These are phyloP conservation scores for Agelas oroides DNA, from an alignment of 37 sponge, comb jelly and placozoan species.

Conservation along the genomic window DNA sequence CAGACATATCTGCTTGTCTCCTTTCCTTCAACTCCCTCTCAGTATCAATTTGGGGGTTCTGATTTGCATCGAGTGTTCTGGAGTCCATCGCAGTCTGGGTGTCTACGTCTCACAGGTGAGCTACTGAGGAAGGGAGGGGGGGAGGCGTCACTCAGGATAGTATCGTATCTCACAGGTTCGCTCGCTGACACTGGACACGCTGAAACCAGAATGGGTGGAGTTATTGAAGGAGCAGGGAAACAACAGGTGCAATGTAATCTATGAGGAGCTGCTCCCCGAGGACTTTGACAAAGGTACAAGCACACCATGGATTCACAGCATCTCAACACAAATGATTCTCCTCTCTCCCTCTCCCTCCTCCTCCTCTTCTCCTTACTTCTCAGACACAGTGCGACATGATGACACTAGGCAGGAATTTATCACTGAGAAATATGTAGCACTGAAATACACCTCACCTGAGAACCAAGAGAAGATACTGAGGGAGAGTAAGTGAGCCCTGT, in stretches of 20 bases:
- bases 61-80: conserved; percentile 96
- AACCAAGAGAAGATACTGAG: conserved; percentile 52
- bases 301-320: too few species aligned
- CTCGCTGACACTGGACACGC: conserved; percentile 86
- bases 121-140: conserved; percentile 57
- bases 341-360: not conserved
- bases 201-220: conserved; percentile 65
- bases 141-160: too few species aligned
- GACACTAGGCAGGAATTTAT: conserved; percentile 68
- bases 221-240: conserved; percentile 70
- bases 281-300: conserved; percentile 76
- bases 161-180: conserved; percentile 58
- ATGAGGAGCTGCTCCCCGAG: conserved; percentile 64
- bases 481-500: conserved; percentile 54
- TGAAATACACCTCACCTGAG: conserved; percentile 59
- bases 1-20: not conserved
- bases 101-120: conserved; percentile 87
- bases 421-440: conserved; percentile 70
- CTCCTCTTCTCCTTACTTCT: too few species aligned
- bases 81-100: conserved; percentile 87
- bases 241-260: conserved; percentile 54
- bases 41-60: conserved; percentile 90
- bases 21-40: not conserved
- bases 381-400: conserved; percentile 41
- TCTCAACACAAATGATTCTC: not conserved